Evolutionary conservation across 2,797 vertebrate genomes (phyloP), one percentile per base, ranked within the genome.

Genomic region (Etheostoma perlongum): DNA sequence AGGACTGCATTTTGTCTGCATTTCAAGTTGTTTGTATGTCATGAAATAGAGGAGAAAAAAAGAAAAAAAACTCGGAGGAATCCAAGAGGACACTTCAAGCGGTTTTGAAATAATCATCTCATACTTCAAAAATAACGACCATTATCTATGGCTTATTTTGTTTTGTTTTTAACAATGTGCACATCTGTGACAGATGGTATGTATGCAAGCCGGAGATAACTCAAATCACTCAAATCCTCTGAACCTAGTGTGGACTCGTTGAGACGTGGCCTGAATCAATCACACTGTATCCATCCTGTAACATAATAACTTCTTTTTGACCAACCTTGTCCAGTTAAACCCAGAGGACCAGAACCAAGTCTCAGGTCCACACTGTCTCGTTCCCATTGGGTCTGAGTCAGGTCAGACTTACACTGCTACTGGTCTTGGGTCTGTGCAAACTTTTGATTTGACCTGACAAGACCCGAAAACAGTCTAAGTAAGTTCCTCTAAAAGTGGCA

Each of bases 1-100:
- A 88, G 82, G 87, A 92, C 88, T 88, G 90, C 90, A 91, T 88
- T 86, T 86, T 71, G 73, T 82, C 87, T 89, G 90, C 85, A 72
- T 84, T 87, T 91, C 60, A 69, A 86, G 84, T 84, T 76, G 85
- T 84, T 88, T 18, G 12, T 54, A 80, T 51, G 16, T 82, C 4
- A 2, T 79, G 81, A 89, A 88, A 82, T n/a, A 27, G 81, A 78
- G 63, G 71, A 72, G 9, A 10, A 10, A 36, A 9, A 36, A 36
- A 40, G 11, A 12, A 4, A 40, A 11, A 11, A 85, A 79, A 64
- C 64, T 48, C 4, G 51, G 55, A 90, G 58, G 61, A 78, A 74
- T 77, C 55, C 53, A 74, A 67, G 76, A 85, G 80, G 83, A 92
- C 73, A 74, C 88, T 83, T 89, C 80, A 64, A 88, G 74, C 4